These are phyloP conservation scores for Spilogale gracilis DNA, from an alignment of 2,113 vertebrate genomes.

Conservation along the genomic window DNA sequence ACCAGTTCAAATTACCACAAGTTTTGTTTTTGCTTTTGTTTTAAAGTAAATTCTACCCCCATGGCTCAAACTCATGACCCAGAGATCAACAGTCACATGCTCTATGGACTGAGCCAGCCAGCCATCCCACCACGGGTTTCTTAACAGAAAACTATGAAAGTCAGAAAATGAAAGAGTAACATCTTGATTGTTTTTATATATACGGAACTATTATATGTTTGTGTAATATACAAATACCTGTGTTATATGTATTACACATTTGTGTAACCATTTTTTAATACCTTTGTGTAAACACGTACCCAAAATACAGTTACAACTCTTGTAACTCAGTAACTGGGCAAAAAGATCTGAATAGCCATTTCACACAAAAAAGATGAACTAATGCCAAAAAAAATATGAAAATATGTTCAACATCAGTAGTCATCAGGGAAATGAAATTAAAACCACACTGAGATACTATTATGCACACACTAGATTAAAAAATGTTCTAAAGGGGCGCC, in stretches of 20 bases:
- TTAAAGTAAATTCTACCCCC: neutral
- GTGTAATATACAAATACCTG: neutral
- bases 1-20: neutral
- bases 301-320: slow-evolving; percentile 26
- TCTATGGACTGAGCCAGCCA: neutral
- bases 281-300: neutral
- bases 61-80: neutral
- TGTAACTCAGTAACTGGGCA: neutral
- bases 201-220: neutral
- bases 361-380: slow-evolving; percentile 21
- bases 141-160: neutral
- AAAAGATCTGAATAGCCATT: neutral
- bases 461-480: neutral
- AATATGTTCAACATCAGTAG: neutral
- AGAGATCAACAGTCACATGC: neutral
- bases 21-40: neutral
- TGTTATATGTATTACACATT: neutral
- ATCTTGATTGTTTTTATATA: neutral
- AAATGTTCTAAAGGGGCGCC: too few relatives aligned
- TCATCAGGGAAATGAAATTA: slow-evolving; percentile 14
- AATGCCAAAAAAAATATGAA: neutral
- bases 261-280: neutral
- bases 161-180: neutral
- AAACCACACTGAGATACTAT: neutral
- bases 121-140: neutral